These are phyloP conservation scores for Micromys minutus DNA, from an alignment of 2,113 vertebrate species.

Conservation along the genomic window DNA sequence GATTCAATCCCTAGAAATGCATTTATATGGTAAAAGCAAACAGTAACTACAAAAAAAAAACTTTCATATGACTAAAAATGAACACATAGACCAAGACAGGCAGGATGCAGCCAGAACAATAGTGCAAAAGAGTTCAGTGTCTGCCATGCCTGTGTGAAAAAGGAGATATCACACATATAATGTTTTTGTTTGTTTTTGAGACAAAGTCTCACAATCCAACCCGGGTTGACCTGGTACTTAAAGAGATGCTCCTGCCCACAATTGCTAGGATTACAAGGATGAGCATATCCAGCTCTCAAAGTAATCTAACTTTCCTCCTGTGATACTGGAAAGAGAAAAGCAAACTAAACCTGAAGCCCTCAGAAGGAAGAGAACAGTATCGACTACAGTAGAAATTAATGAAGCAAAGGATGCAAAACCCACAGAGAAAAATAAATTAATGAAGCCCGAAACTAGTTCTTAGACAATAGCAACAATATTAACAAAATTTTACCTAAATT, in stretches of 20 bases:
- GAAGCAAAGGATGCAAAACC: not conserved
- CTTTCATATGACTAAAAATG: not conserved
- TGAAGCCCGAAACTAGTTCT: not conserved
- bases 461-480: not conserved
- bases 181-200: not conserved
- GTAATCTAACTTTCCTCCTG: not conserved
- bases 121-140: not conserved
- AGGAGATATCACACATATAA: not conserved
- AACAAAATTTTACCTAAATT: not conserved
- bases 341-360: not conserved
- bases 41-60: not conserved
- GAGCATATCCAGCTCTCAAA: not conserved
- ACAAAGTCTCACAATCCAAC: not conserved
- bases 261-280: not conserved
- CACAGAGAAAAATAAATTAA: not conserved
- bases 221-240: not conserved
- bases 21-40: not conserved
- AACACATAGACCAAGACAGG: not conserved
- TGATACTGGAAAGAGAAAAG: not conserved
- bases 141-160: not conserved
- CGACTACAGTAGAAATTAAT: not conserved
- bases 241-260: not conserved
- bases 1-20: not conserved
- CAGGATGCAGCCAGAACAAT: not conserved
- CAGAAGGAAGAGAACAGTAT: not conserved